phyloP scores from a whole-genome alignment of 2,797 vertebrate species.

The Tragopan temminckii region DNA sequence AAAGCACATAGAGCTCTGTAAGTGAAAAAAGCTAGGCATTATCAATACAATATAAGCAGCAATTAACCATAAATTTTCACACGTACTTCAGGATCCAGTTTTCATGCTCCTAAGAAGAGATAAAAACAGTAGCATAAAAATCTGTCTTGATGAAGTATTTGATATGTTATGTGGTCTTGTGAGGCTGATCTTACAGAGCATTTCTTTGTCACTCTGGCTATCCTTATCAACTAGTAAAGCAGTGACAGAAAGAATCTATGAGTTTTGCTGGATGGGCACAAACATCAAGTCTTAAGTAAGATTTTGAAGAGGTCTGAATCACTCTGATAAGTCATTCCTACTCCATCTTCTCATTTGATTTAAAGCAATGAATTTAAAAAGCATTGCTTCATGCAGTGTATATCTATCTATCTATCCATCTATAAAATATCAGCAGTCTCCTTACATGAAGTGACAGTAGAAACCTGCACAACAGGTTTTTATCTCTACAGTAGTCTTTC shows the following conservation, averaged over 20 bases:
- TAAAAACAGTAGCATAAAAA: not conserved
- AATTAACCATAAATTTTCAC: not conserved
- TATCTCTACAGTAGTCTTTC: not conserved
- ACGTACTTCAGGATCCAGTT: not conserved
- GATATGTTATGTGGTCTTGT: accelerated
- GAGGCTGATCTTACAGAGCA: not conserved
- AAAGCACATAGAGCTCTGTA: not conserved
- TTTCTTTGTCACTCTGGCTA: not conserved
- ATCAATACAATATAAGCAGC: not conserved
- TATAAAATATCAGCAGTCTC: not conserved
- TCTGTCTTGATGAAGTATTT: not conserved
- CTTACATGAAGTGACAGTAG: not conserved
- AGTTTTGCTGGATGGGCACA: not conserved
- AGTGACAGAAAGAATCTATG: not conserved
- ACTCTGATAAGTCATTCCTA: not conserved
- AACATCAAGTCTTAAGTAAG: not conserved
- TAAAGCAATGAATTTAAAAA: not conserved
- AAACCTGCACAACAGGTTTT: not conserved
- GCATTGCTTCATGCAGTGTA: not conserved
- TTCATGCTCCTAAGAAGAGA: not conserved
- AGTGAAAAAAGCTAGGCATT: not conserved
- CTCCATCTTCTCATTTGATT: not conserved
- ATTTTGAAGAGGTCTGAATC: not conserved
- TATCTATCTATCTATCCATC: no score
- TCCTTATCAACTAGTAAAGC: not conserved